These are phyloP conservation scores for Coluber constrictor DNA, from an alignment of 2,797 vertebrate species.

Conservation along the genomic window DNA sequence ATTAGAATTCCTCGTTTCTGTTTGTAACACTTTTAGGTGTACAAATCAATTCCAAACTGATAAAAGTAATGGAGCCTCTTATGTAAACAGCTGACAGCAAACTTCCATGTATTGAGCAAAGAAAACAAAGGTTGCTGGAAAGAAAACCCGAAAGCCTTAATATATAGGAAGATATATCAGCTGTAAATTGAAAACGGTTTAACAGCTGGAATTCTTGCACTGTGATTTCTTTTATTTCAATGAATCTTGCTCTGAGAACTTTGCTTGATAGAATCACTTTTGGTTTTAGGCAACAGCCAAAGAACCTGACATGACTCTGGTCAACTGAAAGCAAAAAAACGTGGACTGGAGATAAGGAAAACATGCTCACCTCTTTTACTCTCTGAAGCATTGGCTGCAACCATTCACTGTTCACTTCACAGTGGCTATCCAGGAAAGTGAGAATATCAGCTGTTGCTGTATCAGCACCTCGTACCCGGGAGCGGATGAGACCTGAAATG, in stretches of 20 bases:
- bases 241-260: background rate
- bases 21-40: background rate
- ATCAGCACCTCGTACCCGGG: conserved; percentile 90
- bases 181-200: background rate
- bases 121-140: background rate
- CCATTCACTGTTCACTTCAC: conserved; percentile 95
- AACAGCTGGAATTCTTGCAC: background rate
- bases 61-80: background rate
- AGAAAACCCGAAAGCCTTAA: background rate
- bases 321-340: background rate
- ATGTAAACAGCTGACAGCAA: background rate
- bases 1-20: background rate
- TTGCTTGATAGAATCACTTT: background rate
- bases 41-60: background rate
- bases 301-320: background rate
- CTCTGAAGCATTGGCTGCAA: conserved; percentile 96
- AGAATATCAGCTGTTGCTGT: conserved; percentile 83
- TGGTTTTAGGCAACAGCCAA: background rate
- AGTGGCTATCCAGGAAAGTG: conserved; percentile 97
- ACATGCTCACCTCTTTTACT: conserved; percentile 86
- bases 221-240: background rate
- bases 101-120: background rate
- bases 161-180: background rate
- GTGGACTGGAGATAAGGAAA: background rate
- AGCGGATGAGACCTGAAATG: conserved; percentile 88